Base-by-base conservation (phyloP, 2,797 vertebrate species). In the Schizothorax lantsangensis region DNA sequence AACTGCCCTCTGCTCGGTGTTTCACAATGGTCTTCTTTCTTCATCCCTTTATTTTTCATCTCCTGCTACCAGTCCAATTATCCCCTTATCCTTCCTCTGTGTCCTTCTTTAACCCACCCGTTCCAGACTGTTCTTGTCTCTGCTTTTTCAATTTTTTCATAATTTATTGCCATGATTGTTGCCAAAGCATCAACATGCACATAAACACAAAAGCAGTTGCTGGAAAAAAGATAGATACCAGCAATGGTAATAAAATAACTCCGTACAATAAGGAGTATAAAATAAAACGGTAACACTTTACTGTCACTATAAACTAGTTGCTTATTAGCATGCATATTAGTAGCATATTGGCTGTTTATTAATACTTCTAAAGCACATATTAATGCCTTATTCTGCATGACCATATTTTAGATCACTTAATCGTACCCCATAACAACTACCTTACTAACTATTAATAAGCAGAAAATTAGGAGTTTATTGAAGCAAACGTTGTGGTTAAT, bases 51-150 rank as follows among this genome's bases (percentile, higher is more conserved):
- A 62, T 78, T 64, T 79, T 74, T 79, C 62, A 52, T 54, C 54
- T 40, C 14, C 54, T 49, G 19, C 64, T 87, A 79, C 81, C 72
- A 86, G 59, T 49, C 81, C 91, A 79, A 79, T 77, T 66, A 82
- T 87, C 89, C 81, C 85, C 88, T 74, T 89, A 86, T 79, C 88
- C 91, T 80, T 59, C 91, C 85, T 91, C 83, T 86, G 90, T 88
- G 85, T 90, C 30, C 85, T 86, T 30, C 69, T 84, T 8, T 52
- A 81, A 80, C 43, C 40, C 26, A 47, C 12, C 23, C 23, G 30
- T 78, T 78, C n/a, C n/a, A 54, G 17, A 59, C 73, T 78, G 43
- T 21, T 15, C 30, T 45, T 36, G 11, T 86, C 17, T 69, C 36
- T 77, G 40, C 12, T 43, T 36, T 49, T 64, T n/a, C 19, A 33